Percentiles rank a stretch among this genome's conserved stretches.
Conservation (phyloP, 2,113 vertebrate species). For the Todiramphus saurophagus region DNA sequence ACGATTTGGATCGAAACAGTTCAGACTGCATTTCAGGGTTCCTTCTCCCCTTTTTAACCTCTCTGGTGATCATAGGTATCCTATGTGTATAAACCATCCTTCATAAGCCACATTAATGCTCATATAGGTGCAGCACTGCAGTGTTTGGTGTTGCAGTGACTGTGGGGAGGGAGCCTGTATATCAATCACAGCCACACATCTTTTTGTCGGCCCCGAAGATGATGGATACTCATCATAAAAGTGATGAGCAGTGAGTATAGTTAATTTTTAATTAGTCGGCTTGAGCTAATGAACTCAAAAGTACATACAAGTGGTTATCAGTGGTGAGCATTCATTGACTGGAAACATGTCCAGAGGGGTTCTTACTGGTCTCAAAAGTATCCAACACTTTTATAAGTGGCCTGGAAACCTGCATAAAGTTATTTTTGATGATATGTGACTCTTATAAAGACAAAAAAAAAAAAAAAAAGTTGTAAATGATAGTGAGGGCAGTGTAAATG, state of each 20-base stretch:
- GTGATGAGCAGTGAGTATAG: not conserved
- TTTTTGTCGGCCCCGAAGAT: not conserved
- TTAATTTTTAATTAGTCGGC: not conserved
- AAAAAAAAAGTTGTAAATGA: not conserved
- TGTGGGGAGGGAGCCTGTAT: not conserved
- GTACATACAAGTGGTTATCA: not conserved
- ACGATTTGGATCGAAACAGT: not conserved
- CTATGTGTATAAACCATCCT: not conserved
- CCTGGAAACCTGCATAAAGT: not conserved
- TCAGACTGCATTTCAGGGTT: not conserved
- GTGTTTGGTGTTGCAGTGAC: rapidly evolving
- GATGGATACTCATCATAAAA: not conserved
- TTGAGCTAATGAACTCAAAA: not conserved
- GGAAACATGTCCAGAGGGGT: not conserved
- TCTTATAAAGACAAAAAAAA: not conserved
- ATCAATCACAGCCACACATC: not conserved
- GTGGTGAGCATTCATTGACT: not conserved
- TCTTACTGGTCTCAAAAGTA: not conserved
- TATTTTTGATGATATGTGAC: not conserved
- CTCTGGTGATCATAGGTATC: not conserved
- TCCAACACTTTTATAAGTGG: not conserved
- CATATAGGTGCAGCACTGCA: not conserved
- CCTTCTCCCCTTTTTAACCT: not conserved
- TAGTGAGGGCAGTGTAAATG: not conserved
- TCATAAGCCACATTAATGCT: not conserved